Conservation (phyloP, 2,113 vertebrate genomes). For the Pteronura brasiliensis region DNA sequence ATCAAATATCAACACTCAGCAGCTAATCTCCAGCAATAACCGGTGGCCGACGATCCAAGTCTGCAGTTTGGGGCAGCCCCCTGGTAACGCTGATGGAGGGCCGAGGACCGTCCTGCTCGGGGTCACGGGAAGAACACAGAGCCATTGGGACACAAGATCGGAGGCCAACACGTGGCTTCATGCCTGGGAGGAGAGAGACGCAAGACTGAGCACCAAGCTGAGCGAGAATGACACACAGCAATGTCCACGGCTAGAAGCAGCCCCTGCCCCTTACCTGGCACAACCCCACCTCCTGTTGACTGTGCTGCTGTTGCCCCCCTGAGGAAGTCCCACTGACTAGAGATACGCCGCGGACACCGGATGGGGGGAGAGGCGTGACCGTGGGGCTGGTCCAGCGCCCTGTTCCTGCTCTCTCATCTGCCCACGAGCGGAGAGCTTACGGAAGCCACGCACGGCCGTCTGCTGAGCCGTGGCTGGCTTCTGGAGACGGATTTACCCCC, state of each 20-base stretch:
- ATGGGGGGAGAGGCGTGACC: rapidly evolving
- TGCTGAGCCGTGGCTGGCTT: rapidly evolving
- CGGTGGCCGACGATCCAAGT: not conserved
- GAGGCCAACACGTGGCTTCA: rapidly evolving
- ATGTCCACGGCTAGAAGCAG: rapidly evolving
- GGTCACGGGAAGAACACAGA: not conserved
- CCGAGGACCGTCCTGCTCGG: rapidly evolving
- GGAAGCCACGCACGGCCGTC: rapidly evolving
- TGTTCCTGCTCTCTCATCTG: rapidly evolving
- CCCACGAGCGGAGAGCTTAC: rapidly evolving
- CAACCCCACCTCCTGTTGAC: rapidly evolving
- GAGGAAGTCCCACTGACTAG: rapidly evolving
- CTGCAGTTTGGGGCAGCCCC: rapidly evolving
- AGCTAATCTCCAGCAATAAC: rapidly evolving
- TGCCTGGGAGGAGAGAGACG: not conserved
- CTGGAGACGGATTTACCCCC: rapidly evolving
- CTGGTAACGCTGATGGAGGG: rapidly evolving
- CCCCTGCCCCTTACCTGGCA: rapidly evolving
- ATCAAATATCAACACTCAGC: not conserved
- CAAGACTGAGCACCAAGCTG: rapidly evolving
- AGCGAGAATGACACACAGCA: rapidly evolving
- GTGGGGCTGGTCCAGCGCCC: rapidly evolving
- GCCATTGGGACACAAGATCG: rapidly evolving
- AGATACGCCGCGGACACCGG: rapidly evolving
- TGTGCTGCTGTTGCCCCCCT: rapidly evolving